Evolutionary conservation across 2,888 invertebrate species (phyloP), one percentile per base, ranked within the genome.

Genomic region (Lysandra coridon): DNA sequence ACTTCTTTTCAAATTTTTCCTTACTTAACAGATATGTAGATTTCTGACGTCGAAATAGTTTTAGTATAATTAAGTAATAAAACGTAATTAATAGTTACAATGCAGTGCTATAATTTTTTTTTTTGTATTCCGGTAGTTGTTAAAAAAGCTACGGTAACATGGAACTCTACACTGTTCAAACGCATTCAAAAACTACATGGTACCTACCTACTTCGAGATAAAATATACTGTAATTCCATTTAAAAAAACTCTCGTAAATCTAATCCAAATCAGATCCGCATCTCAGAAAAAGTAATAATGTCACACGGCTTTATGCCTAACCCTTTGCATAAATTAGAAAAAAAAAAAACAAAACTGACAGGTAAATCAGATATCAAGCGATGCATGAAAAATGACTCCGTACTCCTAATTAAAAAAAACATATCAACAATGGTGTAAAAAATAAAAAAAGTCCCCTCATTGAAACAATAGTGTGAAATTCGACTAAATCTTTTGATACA

Each of bases 371-470:
- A 92, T 91, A 90, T 85, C 87, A 89, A 89, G 90, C 92, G 94
- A 94, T 93, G 94, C 94, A 93, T 94, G 94, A 94, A 93, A 94
- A 94, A 94, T 94, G 92, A 94, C 92, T 92, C 92, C 87, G 83
- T 85, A 83, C 84, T 86, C 87, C 87, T 91, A 92, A 93, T 93
- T 93, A 91, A 92, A 94, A 93, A 92, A 92, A 93, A 90, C 76
- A 53, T 79, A 84, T 80, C 85, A 86, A 93, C 92, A 94, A 93
- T 88, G 86, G 91, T 86, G 91, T 91, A 88, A 89, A 90, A 91
- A 92, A 91, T 90, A 88, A 89, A 89, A 91, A 92, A 91, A 89
- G 86, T 84, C 84, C 84, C 86, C 81, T 86, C 84, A 82, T 86
- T 90, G 92, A 93, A 94, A 94, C 93, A 94, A 93, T 87, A 84